Evolutionary conservation across 2,797 vertebrate genomes (phyloP), one percentile per base, ranked within the genome.

Genomic region (Takifugu rubripes): DNA sequence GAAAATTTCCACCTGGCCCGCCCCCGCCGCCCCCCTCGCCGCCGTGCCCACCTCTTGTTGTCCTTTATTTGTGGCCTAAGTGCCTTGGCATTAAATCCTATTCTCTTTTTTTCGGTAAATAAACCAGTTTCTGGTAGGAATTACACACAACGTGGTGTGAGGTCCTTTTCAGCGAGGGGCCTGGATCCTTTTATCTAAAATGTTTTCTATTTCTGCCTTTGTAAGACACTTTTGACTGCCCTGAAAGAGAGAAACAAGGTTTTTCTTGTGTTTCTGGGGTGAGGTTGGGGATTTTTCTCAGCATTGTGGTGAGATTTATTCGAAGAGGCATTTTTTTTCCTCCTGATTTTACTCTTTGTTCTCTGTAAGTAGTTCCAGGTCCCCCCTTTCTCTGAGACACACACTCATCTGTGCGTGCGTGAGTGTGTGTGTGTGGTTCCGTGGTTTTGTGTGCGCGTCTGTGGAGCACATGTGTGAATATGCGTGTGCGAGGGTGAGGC

Each of bases 141-240:
- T 92, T 93, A 93, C 89, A 92, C 88, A 86, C 86, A 86, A 77
- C 92, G 88, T 89, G 80, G 92, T 93, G 92, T 93, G 92, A 92
- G 92, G 91, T 93, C 92, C 87, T 81, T 88, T 91, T 89, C 86
- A 90, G 83, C 79, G 85, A 79, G 89, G 78, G 88, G 88, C 88
- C 90, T 90, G 90, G 90, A 90, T 91, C 80, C 90, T 91, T 92
- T 92, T 90, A 92, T 92, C 86, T 84, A 79, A 87, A 88, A 92
- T 91, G 91, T 92, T 91, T 92, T 92, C 88, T 92, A 89, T 90
- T 92, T 92, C 89, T 91, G 90, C 89, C 90, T 91, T 92, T 91
- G 90, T 90, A 86, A 89, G 91, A 92, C 88, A 91, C 89, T 91
- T 92, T 91, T 88, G 86, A 91, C 85, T 88, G 89, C 88, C 90